Percentiles rank a stretch among this genome's conserved stretches.
phyloP scores from a whole-genome alignment of 1,140 invertebrate species.

The Cydia splendana region DNA sequence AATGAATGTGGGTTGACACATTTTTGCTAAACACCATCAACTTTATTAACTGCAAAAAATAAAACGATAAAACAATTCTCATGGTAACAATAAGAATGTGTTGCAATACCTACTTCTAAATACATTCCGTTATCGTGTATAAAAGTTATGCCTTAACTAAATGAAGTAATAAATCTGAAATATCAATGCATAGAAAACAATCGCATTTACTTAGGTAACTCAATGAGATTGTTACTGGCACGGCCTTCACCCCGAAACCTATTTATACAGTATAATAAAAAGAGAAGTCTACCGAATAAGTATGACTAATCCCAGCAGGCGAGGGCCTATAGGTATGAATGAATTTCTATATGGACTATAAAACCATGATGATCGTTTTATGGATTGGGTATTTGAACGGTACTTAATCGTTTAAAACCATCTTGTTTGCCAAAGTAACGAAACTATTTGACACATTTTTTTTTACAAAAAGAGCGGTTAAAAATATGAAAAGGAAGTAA shows the following conservation, averaged over 20 bases:
- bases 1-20: too few species aligned
- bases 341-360: not conserved
- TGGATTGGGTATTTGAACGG: not conserved
- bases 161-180: not conserved
- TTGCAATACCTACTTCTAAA: not conserved
- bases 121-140: not conserved
- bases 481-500: conserved; percentile 1
- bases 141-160: not conserved
- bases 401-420: not conserved
- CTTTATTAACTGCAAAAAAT: not conserved
- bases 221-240: conserved; percentile 36
- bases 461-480: not conserved
- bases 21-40: too few species aligned
- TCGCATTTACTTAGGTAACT: conserved; percentile 25
- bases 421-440: too few species aligned
- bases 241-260: conserved; percentile 53
- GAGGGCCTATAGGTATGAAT: conserved; percentile 31
- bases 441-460: not conserved
- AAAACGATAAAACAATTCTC: not conserved
- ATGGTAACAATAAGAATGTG: not conserved
- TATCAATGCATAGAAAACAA: not conserved
- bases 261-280: conserved; percentile 42
- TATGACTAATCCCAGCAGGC: conserved; percentile 38
- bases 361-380: not conserved
- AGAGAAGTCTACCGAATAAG: conserved; percentile 43